A percentile compares a stretch with the other conserved stretches of the same genome.
These are phyloP conservation scores for Phataginus tetradactyla DNA, from an alignment of 2,797 vertebrate genomes.

Conservation along the genomic window DNA sequence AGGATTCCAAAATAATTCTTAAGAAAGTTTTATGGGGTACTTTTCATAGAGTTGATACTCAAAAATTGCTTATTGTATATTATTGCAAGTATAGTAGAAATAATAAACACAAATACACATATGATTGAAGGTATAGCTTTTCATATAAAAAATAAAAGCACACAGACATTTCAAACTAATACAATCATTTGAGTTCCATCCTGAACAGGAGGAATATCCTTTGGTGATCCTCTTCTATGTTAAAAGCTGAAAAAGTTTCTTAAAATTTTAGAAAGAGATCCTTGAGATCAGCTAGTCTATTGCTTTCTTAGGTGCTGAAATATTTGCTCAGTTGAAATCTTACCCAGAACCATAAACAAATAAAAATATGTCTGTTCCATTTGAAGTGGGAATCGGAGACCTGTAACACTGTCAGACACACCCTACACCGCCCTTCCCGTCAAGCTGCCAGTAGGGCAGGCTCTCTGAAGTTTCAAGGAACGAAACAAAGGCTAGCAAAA, in stretches of 20 bases:
- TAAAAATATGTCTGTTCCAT: neutral
- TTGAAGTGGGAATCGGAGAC: neutral
- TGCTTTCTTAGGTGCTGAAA: neutral
- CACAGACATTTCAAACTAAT: neutral
- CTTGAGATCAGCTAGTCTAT: neutral
- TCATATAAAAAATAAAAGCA: neutral
- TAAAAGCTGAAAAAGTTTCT: constrained; percentile 24
- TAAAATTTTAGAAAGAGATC: neutral
- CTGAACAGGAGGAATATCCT: neutral
- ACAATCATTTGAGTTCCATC: neutral
- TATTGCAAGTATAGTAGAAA: neutral
- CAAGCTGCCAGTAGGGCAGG: neutral
- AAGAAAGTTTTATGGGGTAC: neutral
- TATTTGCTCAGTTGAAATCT: neutral
- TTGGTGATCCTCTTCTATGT: neutral
- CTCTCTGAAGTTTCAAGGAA: neutral
- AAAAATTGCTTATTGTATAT: constrained; percentile 8
- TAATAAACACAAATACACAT: neutral
- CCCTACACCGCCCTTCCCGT: neutral
- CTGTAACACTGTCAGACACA: neutral
- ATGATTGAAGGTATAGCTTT: neutral
- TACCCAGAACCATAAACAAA: neutral
- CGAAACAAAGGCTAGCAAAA: neutral
- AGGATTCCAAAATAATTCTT: neutral
- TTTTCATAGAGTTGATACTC: neutral